phyloP scores from a whole-genome alignment of 37 sponge, comb jelly and placozoan genomes.

The Haliclona indistincta region DNA sequence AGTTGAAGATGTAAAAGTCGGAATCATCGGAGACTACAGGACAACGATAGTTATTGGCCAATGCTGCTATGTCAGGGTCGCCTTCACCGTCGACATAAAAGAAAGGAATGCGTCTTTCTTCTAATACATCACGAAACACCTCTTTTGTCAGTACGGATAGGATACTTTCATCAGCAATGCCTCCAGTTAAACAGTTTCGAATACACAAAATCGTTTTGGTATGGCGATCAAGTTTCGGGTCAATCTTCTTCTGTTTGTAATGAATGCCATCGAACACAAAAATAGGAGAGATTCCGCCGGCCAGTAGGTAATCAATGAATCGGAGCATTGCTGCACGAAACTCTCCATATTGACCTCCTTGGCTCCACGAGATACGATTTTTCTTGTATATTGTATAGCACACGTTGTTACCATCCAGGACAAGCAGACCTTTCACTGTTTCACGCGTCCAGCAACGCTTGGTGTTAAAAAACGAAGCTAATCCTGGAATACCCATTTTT shows the following conservation, averaged over 20 bases:
- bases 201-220: too few relatives aligned
- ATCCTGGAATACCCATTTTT: constrained; percentile 48
- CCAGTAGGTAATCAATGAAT: constrained; percentile 23
- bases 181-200: neutral
- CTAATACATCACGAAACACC: constrained; percentile 13
- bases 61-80: constrained; percentile 18
- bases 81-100: constrained; percentile 29
- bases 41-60: constrained; percentile 19
- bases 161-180: neutral
- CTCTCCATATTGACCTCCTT: constrained; percentile 48
- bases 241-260: constrained; percentile 11
- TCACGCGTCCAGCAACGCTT: neutral
- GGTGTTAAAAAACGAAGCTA: constrained; percentile 13
- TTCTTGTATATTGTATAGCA: neutral
- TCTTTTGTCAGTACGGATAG: neutral
- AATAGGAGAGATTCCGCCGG: neutral
- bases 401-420: constrained; percentile 39
- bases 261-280: constrained; percentile 48
- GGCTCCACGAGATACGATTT: neutral
- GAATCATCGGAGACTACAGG: constrained; percentile 25
- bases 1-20: constrained; percentile 46
- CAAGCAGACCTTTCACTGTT: neutral
- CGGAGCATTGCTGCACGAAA: neutral
- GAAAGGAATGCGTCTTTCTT: neutral
- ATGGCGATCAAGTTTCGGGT: neutral